These are phyloP conservation scores for Rosalia funebris DNA, from an alignment of 2,888 invertebrate genomes.

Conservation along the genomic window DNA sequence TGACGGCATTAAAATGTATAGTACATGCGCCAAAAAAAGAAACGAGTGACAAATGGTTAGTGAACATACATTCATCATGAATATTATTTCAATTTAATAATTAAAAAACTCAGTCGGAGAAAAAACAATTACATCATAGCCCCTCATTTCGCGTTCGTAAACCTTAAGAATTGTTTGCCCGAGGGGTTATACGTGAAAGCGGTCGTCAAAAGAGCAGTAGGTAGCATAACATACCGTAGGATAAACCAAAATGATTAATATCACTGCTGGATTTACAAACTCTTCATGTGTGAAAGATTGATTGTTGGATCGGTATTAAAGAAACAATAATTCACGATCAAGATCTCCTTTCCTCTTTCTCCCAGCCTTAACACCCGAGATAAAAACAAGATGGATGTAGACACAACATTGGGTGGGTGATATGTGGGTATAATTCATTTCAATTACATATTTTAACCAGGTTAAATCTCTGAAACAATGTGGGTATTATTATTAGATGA, in stretches of 20 bases:
- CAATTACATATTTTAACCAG: constrained; percentile 50
- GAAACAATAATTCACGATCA: constrained; percentile 51
- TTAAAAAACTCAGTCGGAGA: constrained; percentile 18
- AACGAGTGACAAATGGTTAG: constrained; percentile 18
- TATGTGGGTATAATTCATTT: constrained; percentile 54
- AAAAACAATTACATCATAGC: constrained; percentile 23
- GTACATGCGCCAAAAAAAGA: constrained; percentile 1
- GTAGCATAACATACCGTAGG: constrained; percentile 30
- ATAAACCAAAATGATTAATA: constrained; percentile 50
- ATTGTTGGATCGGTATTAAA: constrained; percentile 51
- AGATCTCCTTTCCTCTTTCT: constrained; percentile 15
- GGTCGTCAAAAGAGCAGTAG: constrained; percentile 33
- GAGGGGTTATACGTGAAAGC: constrained; percentile 20
- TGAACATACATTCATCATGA: constrained; percentile 18
- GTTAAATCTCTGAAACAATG: constrained; percentile 53
- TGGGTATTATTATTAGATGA: constrained; percentile 52
- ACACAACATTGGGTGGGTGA: constrained; percentile 31
- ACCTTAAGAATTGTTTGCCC: constrained; percentile 1
- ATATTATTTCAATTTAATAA: constrained; percentile 12
- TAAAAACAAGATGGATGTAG: constrained; percentile 25
- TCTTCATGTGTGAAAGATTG: constrained; percentile 57
- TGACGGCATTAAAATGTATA: not conserved
- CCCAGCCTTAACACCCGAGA: constrained; percentile 4
- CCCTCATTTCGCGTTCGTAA: not conserved
- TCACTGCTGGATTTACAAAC: constrained; percentile 52